Conservation (phyloP, 2,888 invertebrate species). For the Pseudoips prasinana region DNA sequence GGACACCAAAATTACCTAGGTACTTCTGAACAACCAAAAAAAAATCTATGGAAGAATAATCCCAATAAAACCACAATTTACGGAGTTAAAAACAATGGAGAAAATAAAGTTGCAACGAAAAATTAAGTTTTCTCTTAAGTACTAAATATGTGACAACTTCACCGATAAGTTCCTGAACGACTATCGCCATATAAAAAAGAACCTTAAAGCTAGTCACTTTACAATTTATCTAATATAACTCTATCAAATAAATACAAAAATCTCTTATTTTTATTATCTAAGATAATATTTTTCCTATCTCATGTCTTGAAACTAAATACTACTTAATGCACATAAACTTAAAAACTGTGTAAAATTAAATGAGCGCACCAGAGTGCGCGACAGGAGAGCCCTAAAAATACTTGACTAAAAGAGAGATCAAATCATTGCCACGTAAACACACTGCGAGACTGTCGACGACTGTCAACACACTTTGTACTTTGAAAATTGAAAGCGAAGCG, state of each 20-base stretch:
- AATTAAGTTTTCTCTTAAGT: slow-evolving; percentile 74
- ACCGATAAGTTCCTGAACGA: slow-evolving; percentile 63
- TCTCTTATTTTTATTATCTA: slow-evolving; percentile 75
- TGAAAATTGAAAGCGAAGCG: slow-evolving; percentile 52
- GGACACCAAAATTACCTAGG: slow-evolving; percentile 13
- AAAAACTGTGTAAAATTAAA: slow-evolving; percentile 68
- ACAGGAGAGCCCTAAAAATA: slow-evolving; percentile 79
- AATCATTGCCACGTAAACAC: slow-evolving; percentile 84
- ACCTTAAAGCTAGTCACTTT: slow-evolving; percentile 74
- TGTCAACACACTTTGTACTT: slow-evolving; percentile 68
- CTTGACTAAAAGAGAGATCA: slow-evolving; percentile 89
- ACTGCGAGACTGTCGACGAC: slow-evolving; percentile 52
- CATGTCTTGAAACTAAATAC: slow-evolving; percentile 77
- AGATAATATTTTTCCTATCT: slow-evolving; percentile 78
- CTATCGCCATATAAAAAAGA: slow-evolving; percentile 76
- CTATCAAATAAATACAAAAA: slow-evolving; percentile 82
- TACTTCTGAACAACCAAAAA: slow-evolving; percentile 10
- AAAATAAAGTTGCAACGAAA: slow-evolving; percentile 48
- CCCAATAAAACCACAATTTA: slow-evolving; percentile 22
- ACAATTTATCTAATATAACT: slow-evolving; percentile 81
- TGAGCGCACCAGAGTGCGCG: slow-evolving; percentile 43
- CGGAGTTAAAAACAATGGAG: slow-evolving; percentile 30
- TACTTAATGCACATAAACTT: slow-evolving; percentile 55
- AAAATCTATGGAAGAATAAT: slow-evolving; percentile 9
- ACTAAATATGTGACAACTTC: slow-evolving; percentile 64